Evolutionary conservation across 92 coral and sea anemone genomes (phyloP), one percentile per base, ranked within the genome.

Genomic region (Paragorgia papillata): DNA sequence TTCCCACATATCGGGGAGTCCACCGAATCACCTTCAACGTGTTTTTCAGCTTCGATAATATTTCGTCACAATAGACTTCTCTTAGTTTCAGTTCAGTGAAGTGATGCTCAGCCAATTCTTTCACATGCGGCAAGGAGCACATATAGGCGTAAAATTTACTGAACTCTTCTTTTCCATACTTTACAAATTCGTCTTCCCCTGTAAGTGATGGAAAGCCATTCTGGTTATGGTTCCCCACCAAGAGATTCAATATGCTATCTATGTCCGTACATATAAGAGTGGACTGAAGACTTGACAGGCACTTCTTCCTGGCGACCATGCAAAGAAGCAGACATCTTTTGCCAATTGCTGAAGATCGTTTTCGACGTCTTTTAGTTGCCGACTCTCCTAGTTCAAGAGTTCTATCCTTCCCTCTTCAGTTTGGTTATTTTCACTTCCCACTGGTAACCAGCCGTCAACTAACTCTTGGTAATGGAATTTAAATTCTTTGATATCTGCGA

Each of bases 1-100:
- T 33, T 32, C 34, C 7, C 24, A 63, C 25, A 37, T 63, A 27
- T 15, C 33, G 70, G 1, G 70, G 49, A 31, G 70, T 63, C 49
- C 49, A 63, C 70, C 31, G 49, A 15, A 63, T 37, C 31, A 63
- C 33, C 69, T 62, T 62, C 24, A 62, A 35, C 9, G 56, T 14
- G 54, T 66, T 66, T 46, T 66, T 66, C 10, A 66, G 56, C 54
- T 66, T 66, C 9, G 32, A 2, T 37, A 66, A 27, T 14, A 66
- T 26, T 15, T 66, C 73, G 28, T 66, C 55, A 41, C 73, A 30
- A 66, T 66, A 66, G n/a, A 66, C 73, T 14, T 43, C 15, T 66
- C 29, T 66, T 27, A 66, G 34, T 22, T 66, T 66, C 8, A 66
- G 49, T 39, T 66, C 2, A 9, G 73, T 66, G 25, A 35, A 66